Conservation (phyloP, 2,888 invertebrate species). For the Lobophora halterata region DNA sequence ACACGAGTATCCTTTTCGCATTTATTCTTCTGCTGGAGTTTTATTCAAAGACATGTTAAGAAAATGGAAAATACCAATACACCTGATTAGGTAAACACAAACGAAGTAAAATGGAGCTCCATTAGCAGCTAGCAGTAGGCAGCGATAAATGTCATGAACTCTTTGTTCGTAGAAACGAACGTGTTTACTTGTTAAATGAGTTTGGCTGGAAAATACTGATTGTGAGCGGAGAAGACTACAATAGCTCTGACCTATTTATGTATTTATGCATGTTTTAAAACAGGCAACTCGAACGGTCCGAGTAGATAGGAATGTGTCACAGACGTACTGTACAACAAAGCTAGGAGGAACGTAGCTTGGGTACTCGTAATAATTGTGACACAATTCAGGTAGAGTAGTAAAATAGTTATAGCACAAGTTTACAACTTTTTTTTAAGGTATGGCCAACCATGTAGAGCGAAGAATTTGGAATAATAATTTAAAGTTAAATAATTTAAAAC, state of each 20-base stretch:
- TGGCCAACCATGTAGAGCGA: too few species aligned
- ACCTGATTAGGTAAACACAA: slow-evolving; percentile 31
- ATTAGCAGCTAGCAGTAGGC: slow-evolving; percentile 30
- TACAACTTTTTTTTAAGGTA: too few species aligned
- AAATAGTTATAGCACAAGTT: too few species aligned
- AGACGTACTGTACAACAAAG: slow-evolving; percentile 25
- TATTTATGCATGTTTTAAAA: slow-evolving; percentile 24
- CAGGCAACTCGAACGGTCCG: slow-evolving; percentile 17
- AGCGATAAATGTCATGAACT: slow-evolving; percentile 40
- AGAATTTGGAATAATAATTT: too few species aligned
- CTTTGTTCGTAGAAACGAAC: slow-evolving; percentile 39
- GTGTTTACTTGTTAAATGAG: slow-evolving; percentile 36
- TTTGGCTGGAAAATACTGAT: slow-evolving; percentile 36
- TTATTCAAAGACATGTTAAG: slow-evolving; percentile 19
- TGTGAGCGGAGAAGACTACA: slow-evolving; percentile 36
- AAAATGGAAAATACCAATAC: slow-evolving; percentile 18
- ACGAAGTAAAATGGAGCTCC: slow-evolving; percentile 32
- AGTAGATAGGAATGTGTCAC: slow-evolving; percentile 42
- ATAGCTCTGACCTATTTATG: slow-evolving; percentile 25
- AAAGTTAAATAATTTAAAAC: slow-evolving; percentile 6
- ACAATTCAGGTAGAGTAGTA: not conserved
- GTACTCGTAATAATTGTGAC: not conserved
- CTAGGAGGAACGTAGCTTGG: slow-evolving; percentile 2
- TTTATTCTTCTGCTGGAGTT: slow-evolving; percentile 41
- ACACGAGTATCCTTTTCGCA: slow-evolving; percentile 57